phyloP scores from a whole-genome alignment of 1,140 invertebrate genomes.

The Oreohelix idahoensis region DNA sequence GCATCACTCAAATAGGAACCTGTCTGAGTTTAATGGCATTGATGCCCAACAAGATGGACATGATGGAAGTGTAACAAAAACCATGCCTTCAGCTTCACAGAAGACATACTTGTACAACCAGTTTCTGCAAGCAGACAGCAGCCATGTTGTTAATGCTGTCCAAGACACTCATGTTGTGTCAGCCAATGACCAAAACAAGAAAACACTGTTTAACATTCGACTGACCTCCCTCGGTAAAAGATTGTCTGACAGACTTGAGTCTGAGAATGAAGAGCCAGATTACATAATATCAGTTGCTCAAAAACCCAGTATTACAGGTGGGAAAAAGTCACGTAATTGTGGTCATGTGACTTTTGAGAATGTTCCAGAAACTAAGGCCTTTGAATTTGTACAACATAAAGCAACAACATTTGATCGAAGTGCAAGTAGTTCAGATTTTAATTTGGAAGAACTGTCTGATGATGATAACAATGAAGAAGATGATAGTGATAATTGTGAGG shows the following conservation, averaged over 20 bases:
- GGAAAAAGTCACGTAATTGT: neutral
- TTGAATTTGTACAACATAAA: slow-evolving; percentile 17
- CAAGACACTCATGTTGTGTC: neutral
- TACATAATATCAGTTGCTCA: neutral
- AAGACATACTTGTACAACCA: neutral
- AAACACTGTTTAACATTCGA: neutral
- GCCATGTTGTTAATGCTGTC: neutral
- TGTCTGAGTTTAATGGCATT: neutral
- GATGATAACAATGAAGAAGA: neutral
- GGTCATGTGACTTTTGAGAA: slow-evolving; percentile 1
- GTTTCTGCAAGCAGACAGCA: neutral
- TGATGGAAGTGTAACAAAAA: neutral
- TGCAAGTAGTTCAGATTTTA: slow-evolving; percentile 8
- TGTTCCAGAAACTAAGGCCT: neutral
- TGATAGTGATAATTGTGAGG: slow-evolving; percentile 5
- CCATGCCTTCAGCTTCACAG: neutral
- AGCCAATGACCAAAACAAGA: neutral
- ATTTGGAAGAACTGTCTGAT: neutral
- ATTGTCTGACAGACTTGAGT: neutral
- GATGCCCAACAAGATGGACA: neutral
- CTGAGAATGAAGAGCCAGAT: neutral
- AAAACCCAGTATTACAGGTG: neutral
- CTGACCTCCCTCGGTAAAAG: neutral
- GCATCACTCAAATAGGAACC: neutral
- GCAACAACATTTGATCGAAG: slow-evolving; percentile 8